Conservation (phyloP, 2,888 invertebrate species). For the Drosophila lacicola region DNA sequence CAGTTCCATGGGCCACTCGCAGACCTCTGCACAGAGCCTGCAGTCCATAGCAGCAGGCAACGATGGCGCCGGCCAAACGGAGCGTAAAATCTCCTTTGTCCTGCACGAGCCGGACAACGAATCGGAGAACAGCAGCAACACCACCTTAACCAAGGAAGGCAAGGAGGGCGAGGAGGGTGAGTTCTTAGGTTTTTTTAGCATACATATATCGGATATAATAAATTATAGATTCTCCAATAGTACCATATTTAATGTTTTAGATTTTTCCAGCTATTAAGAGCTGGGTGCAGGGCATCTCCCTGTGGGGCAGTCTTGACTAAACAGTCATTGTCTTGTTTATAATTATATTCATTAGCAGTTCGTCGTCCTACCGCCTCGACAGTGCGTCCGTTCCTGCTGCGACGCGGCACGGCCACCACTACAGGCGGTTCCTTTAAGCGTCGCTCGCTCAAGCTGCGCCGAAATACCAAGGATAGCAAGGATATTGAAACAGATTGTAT, state of each 20-base stretch:
- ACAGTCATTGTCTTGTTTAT: neutral
- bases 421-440: conserved; percentile 93
- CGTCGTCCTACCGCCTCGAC: conserved; percentile 86
- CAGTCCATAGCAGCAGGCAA: conserved; percentile 94
- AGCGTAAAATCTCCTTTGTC: conserved; percentile 97
- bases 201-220: too few relatives aligned
- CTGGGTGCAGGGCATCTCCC: neutral
- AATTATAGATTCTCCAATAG: too few relatives aligned
- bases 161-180: conserved; percentile 84
- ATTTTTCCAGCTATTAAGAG: too few relatives aligned
- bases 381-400: conserved; percentile 89
- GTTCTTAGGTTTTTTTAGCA: too few relatives aligned
- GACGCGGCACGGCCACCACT: conserved; percentile 91
- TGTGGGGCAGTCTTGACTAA: neutral
- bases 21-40: conserved; percentile 95
- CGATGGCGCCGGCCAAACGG: conserved; percentile 88
- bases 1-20: conserved; percentile 97
- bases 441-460: conserved; percentile 92
- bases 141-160: conserved; percentile 91
- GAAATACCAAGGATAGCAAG: conserved; percentile 91
- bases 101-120: conserved; percentile 97
- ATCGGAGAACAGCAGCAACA: conserved; percentile 96
- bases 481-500: conserved; percentile 93
- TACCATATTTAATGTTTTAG: too few relatives aligned
- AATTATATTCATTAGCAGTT: conserved; percentile 11